Conservation (phyloP, 1,140 invertebrate species). For the Ectropis grisescens region DNA sequence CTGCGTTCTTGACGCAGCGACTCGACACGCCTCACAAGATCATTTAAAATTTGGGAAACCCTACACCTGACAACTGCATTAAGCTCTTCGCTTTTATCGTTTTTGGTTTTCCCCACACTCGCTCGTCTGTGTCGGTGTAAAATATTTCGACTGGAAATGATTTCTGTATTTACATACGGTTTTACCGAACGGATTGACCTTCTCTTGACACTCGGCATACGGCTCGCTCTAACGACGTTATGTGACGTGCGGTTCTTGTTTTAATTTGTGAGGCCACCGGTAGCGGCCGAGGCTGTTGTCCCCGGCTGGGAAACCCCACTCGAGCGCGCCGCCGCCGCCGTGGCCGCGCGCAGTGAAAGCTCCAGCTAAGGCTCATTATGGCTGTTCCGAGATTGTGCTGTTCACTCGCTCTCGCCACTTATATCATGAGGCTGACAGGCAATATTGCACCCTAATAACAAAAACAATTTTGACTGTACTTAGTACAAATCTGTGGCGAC, state of each 20-base stretch:
- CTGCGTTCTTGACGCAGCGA: background rate
- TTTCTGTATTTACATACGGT: conserved; percentile 27
- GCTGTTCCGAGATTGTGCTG: no score
- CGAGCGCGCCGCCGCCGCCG: conserved; percentile 12
- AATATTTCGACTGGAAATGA: conserved; percentile 7
- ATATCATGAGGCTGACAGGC: background rate
- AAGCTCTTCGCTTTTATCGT: conserved; percentile 14
- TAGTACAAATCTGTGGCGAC: no score
- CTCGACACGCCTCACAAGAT: background rate
- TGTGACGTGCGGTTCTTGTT: no score
- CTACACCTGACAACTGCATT: conserved; percentile 21
- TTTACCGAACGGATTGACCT: conserved; percentile 22
- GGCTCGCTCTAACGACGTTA: no score
- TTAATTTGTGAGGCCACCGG: background rate
- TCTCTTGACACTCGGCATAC: no score
- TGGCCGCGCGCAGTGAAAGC: conserved; percentile 22
- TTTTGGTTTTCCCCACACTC: conserved; percentile 25
- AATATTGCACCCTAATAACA: no score
- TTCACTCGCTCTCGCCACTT: background rate
- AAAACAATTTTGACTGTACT: no score
- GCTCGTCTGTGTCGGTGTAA: background rate
- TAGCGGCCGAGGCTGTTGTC: conserved; percentile 3
- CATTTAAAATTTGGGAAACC: conserved; percentile 17
- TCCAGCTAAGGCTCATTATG: no score
- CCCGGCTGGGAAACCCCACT: conserved; percentile 19